phyloP scores from a whole-genome alignment of 2,888 invertebrate genomes.

The Leptopilina myrica region DNA sequence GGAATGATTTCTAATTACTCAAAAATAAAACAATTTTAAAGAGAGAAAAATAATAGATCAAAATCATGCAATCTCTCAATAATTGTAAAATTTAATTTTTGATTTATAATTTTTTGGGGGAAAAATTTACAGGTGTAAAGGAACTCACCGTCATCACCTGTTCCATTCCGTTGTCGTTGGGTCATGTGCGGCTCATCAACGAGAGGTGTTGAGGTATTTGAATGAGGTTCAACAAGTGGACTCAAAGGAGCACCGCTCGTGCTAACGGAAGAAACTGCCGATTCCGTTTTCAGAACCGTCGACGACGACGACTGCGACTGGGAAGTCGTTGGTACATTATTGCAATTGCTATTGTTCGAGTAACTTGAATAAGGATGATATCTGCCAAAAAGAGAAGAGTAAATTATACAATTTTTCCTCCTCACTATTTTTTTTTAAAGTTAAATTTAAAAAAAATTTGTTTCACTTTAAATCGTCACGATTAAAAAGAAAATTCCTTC shows the following conservation, averaged over 20 bases:
- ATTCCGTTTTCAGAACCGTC: slow-evolving; percentile 66
- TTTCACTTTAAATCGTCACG: too few relatives aligned
- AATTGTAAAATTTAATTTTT: too few relatives aligned
- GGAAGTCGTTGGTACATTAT: slow-evolving; percentile 59
- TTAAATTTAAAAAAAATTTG: too few relatives aligned
- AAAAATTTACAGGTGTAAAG: background rate
- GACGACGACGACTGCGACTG: slow-evolving; percentile 68
- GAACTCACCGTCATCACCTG: slow-evolving; percentile 73
- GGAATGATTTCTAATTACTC: slow-evolving; percentile 17
- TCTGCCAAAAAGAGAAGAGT: slow-evolving; percentile 56
- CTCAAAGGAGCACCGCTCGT: slow-evolving; percentile 78
- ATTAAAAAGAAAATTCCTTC: too few relatives aligned
- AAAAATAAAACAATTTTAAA: background rate
- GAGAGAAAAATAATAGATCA: background rate
- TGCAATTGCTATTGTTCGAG: slow-evolving; percentile 62
- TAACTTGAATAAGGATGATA: slow-evolving; percentile 74
- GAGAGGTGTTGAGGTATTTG: slow-evolving; percentile 82
- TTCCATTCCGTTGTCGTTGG: slow-evolving; percentile 71
- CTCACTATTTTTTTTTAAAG: too few relatives aligned
- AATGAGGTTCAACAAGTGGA: slow-evolving; percentile 82
- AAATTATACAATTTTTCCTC: background rate
- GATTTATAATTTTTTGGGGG: background rate
- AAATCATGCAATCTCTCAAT: slow-evolving; percentile 12
- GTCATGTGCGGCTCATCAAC: slow-evolving; percentile 79
- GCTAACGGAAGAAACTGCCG: slow-evolving; percentile 71